Evolutionary conservation across 2,888 invertebrate genomes (phyloP).

Genomic region (Drosophila infuscata): DNA sequence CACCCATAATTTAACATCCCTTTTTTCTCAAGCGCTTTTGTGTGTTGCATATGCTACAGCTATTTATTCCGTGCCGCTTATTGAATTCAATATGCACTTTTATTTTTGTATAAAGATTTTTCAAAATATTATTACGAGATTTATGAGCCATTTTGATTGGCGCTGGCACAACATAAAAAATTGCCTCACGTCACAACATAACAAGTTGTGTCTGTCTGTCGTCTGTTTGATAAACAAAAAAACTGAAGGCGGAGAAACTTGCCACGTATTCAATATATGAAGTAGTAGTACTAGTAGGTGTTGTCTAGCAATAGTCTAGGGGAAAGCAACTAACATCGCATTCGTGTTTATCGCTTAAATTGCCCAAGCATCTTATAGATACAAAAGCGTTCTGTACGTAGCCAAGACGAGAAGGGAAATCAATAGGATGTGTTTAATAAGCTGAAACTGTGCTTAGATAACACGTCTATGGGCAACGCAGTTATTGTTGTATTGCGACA

Average conservation of each 20-base stretch:
- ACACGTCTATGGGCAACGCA: slow-evolving; percentile 52
- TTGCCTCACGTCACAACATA: slow-evolving; percentile 54
- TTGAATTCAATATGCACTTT: slow-evolving; percentile 46
- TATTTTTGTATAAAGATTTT: slow-evolving; percentile 14
- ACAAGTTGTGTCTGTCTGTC: slow-evolving; percentile 51
- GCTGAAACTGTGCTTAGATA: slow-evolving; percentile 63
- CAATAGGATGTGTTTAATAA: slow-evolving; percentile 67
- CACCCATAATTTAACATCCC: slow-evolving; percentile 1
- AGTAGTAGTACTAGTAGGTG: background rate
- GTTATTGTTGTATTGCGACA: slow-evolving; percentile 38
- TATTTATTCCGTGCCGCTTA: slow-evolving; percentile 33
- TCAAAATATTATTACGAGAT: slow-evolving; percentile 45
- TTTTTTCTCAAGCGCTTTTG: slow-evolving; percentile 4
- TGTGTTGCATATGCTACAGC: slow-evolving; percentile 15
- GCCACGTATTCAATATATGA: slow-evolving; percentile 29
- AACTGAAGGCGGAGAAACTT: slow-evolving; percentile 14
- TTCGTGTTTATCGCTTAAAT: slow-evolving; percentile 68
- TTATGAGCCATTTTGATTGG: slow-evolving; percentile 58
- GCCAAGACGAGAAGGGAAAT: slow-evolving; percentile 42
- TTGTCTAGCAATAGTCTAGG: slow-evolving; percentile 39
- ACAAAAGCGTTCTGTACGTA: slow-evolving; percentile 43
- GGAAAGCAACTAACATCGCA: slow-evolving; percentile 42
- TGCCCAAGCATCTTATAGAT: slow-evolving; percentile 60
- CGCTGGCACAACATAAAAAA: slow-evolving; percentile 43
- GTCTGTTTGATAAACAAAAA: slow-evolving; percentile 43